phyloP scores from a whole-genome alignment of 2,888 invertebrate genomes.

The Melolontha melolontha region DNA sequence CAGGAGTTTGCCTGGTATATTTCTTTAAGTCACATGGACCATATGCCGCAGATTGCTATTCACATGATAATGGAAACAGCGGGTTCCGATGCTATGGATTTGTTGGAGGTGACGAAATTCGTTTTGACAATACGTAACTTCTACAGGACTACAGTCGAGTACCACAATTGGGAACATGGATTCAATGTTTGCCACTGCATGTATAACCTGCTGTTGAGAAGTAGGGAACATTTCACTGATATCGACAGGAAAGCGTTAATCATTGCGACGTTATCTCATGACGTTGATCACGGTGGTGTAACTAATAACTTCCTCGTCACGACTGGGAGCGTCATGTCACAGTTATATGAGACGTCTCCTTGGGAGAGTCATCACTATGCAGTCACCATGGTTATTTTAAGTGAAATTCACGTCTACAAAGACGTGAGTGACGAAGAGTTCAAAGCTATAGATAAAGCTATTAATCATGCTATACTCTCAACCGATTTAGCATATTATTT shows the following conservation, averaged over 20 bases:
- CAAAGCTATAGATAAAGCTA: slow-evolving; percentile 13
- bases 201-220: slow-evolving; percentile 68
- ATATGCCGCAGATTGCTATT: slow-evolving; percentile 69
- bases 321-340: slow-evolving; percentile 68
- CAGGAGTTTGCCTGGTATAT: slow-evolving; percentile 71
- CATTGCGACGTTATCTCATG: slow-evolving; percentile 72
- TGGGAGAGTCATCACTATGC: slow-evolving; percentile 73
- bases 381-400: slow-evolving; percentile 70
- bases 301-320: slow-evolving; percentile 73
- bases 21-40: slow-evolving; percentile 65
- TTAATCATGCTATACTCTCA: slow-evolving; percentile 69
- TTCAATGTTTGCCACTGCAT: slow-evolving; percentile 74
- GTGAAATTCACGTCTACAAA: slow-evolving; percentile 50
- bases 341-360: slow-evolving; percentile 70
- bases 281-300: slow-evolving; percentile 73
- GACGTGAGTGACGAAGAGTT: slow-evolving; percentile 22
- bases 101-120: slow-evolving; percentile 64
- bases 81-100: slow-evolving; percentile 65
- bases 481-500: slow-evolving; percentile 73
- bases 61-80: slow-evolving; percentile 69
- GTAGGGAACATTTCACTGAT: slow-evolving; percentile 66
- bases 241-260: slow-evolving; percentile 69
- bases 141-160: slow-evolving; percentile 71
- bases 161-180: slow-evolving; percentile 75
- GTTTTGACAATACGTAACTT: slow-evolving; percentile 66